A percentile compares a stretch with the other conserved stretches of the same genome.
Conservation (phyloP, 2,113 vertebrate genomes). For the Chiloscyllium plagiosum region DNA sequence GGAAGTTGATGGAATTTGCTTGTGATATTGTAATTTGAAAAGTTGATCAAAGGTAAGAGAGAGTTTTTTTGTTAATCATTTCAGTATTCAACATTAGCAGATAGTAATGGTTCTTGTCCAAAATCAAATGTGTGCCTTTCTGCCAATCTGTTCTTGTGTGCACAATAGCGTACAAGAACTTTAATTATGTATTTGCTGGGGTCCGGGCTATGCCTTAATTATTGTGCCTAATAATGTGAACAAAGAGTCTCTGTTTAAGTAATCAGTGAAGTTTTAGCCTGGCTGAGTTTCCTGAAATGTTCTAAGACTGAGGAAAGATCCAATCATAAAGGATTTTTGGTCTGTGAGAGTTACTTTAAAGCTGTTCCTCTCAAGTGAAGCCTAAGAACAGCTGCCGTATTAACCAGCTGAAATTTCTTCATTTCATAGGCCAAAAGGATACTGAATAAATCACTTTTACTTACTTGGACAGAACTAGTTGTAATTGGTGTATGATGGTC, state of each 20-base stretch:
- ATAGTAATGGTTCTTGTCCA: not conserved
- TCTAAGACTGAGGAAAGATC: slow-evolving; percentile 51
- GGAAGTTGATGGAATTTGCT: slow-evolving; percentile 48
- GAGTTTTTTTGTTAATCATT: not conserved
- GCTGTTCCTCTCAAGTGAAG: slow-evolving; percentile 51
- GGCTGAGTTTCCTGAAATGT: slow-evolving; percentile 53
- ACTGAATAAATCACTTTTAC: slow-evolving; percentile 49
- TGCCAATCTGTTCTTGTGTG: not conserved
- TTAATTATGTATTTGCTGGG: slow-evolving; percentile 52
- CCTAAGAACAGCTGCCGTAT: slow-evolving; percentile 45
- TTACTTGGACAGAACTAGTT: slow-evolving; percentile 47
- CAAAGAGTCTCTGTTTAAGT: slow-evolving; percentile 56
- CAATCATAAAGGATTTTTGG: slow-evolving; percentile 57
- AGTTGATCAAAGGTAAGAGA: slow-evolving; percentile 42
- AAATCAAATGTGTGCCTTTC: slow-evolving; percentile 4
- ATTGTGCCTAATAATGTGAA: slow-evolving; percentile 52
- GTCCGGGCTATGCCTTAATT: slow-evolving; percentile 51
- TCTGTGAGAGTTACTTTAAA: slow-evolving; percentile 53
- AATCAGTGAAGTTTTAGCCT: slow-evolving; percentile 51
- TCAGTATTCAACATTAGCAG: not conserved
- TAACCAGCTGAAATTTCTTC: slow-evolving; percentile 45
- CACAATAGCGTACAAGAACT: slow-evolving; percentile 41
- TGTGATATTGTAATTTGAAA: slow-evolving; percentile 47
- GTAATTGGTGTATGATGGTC: slow-evolving; percentile 50
- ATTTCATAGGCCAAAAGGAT: slow-evolving; percentile 46